Evolutionary conservation across 1,140 invertebrate species (phyloP).

Genomic region (Uloborus diversus): DNA sequence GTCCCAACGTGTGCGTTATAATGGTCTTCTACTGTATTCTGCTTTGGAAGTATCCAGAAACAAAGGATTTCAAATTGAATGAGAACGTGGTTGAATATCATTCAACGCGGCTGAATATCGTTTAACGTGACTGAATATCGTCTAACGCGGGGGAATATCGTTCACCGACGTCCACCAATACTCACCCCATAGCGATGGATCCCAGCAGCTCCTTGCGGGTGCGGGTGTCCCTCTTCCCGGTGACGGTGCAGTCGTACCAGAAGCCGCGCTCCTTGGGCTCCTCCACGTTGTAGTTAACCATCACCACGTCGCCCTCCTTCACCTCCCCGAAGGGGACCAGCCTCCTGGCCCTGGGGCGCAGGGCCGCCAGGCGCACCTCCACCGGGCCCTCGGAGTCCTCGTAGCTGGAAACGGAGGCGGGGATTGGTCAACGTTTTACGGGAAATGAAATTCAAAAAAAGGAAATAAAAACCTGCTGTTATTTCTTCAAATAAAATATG

Average conservation of each 20-base stretch:
- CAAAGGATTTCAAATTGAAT: too few relatives aligned
- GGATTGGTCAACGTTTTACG: too few relatives aligned
- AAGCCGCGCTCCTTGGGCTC: conserved; percentile 74
- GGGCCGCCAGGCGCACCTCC: conserved; percentile 63
- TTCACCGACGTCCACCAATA: too few relatives aligned
- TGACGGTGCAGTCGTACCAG: conserved; percentile 77
- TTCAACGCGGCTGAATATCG: too few relatives aligned
- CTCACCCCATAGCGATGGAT: conserved; percentile 66
- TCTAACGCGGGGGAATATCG: too few relatives aligned
- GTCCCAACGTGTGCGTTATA: too few relatives aligned
- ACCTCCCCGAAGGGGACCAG: conserved; percentile 71
- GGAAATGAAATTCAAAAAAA: too few relatives aligned
- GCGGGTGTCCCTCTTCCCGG: conserved; percentile 63
- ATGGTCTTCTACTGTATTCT: too few relatives aligned
- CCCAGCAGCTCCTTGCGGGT: conserved; percentile 64
- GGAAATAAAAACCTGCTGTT: neutral
- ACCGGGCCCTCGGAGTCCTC: conserved; percentile 66
- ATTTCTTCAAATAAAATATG: neutral
- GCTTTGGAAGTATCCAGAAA: too few relatives aligned
- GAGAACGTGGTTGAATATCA: too few relatives aligned
- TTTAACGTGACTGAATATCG: too few relatives aligned
- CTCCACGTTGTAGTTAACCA: conserved; percentile 82
- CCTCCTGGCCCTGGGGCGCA: conserved; percentile 75
- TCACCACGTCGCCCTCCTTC: conserved; percentile 72
- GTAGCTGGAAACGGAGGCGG: conserved; percentile 66